Base-by-base conservation (phyloP, 1,140 invertebrate genomes). In the Drosophila azteca region DNA sequence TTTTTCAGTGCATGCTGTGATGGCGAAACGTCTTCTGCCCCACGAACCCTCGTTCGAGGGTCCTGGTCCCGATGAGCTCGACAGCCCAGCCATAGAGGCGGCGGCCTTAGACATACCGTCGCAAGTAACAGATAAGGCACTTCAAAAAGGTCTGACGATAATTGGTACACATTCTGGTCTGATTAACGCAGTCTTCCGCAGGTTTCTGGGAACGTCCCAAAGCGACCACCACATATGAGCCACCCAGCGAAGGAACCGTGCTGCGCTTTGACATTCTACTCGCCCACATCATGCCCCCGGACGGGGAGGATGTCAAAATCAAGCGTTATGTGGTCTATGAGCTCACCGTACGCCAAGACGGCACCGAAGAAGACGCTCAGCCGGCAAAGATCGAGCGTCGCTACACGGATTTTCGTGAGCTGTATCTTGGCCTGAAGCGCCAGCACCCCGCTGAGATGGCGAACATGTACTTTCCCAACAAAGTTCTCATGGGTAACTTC, bases 401-500 rank as follows among this genome's bases (percentile, higher is more conserved):
- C 74, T 97, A 96, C 79, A 96, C 96, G 6, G 95, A 97, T 77
- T 96, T 96, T 91, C 92, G 95, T 15, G 93, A 94, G 57, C 92
- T 96, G 3, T 96, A 95, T 90, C 93, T 93, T 72, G 90, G 92
- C 3, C 90, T 97, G 2, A 94, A 93, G 70, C 94, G 94, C 61
- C 93, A 93, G 48, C 93, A 93, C 92, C 94, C 95, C 5, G 48
- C 92, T 13, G 79, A 94, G 49, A 92, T 96, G 90, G 90, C 90
- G 53, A 91, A 90, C 44, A 89, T 96, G 6, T 91, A 93, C 55
- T 97, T 97, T 92, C 96, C 96, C 6, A 95, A 94, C 79, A 97
- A 96, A 92, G 94, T 94, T 62, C 79, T 96, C 8, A 91, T 95
- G 50, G 96, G 96, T 1, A 97, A 97, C 90, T 97, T 96, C 90